Evolutionary conservation across 2,113 vertebrate species (phyloP).

Genomic region (Python bivittatus): DNA sequence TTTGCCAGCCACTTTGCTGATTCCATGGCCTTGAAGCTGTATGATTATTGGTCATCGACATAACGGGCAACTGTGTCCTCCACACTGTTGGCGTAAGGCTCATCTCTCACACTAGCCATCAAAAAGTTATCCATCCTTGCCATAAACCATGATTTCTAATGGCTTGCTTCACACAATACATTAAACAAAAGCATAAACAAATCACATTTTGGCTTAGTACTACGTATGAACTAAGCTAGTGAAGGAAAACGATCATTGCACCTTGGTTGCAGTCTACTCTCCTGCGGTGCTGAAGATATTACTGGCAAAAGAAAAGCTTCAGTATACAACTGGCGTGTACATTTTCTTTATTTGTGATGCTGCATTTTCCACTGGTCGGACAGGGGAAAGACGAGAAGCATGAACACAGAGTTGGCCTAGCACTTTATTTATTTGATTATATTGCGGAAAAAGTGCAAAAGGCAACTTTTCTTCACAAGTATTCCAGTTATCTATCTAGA

Average conservation of each 20-base stretch:
- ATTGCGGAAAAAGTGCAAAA: neutral
- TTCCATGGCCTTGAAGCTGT: neutral
- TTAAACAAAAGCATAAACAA: neutral
- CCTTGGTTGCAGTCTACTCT: neutral
- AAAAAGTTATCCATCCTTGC: neutral
- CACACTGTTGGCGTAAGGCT: neutral
- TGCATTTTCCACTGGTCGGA: neutral
- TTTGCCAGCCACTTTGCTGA: neutral
- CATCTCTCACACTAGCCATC: neutral
- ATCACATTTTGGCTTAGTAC: neutral
- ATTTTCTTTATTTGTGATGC: neutral
- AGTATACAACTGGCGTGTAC: neutral
- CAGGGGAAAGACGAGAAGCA: neutral
- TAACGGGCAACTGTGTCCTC: neutral
- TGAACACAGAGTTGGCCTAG: neutral
- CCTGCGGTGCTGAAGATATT: neutral
- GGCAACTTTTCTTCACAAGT: conserved; percentile 18
- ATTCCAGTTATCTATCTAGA: neutral
- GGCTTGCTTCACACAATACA: neutral
- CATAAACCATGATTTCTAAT: neutral
- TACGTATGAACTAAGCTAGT: neutral
- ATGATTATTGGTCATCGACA: neutral
- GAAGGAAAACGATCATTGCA: neutral
- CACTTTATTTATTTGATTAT: neutral
- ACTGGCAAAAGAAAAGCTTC: neutral